phyloP scores from a whole-genome alignment of 2,888 invertebrate genomes.

The Sinelater perroti region DNA sequence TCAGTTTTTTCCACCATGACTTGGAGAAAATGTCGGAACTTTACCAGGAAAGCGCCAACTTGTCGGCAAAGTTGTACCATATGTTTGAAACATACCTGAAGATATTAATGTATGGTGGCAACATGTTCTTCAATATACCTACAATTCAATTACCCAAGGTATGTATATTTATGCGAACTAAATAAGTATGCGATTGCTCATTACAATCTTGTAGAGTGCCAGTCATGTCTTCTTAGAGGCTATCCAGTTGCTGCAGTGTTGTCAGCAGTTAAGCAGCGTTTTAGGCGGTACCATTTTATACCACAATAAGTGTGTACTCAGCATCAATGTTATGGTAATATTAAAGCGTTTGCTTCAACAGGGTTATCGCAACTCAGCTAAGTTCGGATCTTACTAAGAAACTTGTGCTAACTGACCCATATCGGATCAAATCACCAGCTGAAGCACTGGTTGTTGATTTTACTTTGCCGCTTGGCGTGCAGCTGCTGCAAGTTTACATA shows the following conservation, averaged over 20 bases:
- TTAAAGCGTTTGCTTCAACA: constrained; percentile 54
- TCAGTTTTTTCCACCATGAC: constrained; percentile 87
- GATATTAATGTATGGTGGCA: constrained; percentile 82
- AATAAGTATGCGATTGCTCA: not conserved
- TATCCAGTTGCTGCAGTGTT: constrained; percentile 80
- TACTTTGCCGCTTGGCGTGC: constrained; percentile 82
- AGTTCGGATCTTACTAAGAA: constrained; percentile 79
- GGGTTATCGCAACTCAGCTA: constrained; percentile 83
- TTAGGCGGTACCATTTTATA: constrained; percentile 87
- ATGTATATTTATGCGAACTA: constrained; percentile 33
- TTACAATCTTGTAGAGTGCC: constrained; percentile 70
- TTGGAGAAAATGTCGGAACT: constrained; percentile 71
- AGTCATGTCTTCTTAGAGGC: constrained; percentile 88
- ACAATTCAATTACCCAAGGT: constrained; percentile 85
- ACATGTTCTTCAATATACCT: constrained; percentile 84
- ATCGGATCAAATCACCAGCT: constrained; percentile 83
- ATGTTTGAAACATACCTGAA: constrained; percentile 91
- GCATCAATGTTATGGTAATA: too few species aligned
- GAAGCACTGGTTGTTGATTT: constrained; percentile 72
- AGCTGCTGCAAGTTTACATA: constrained; percentile 81
- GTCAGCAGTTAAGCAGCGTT: constrained; percentile 80
- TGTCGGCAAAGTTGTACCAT: constrained; percentile 80
- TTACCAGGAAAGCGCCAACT: constrained; percentile 65
- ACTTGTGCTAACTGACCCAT: constrained; percentile 83
- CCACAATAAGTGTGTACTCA: constrained; percentile 85